Base-by-base conservation (phyloP, 1,140 invertebrate species). In the Drosophila sproati region DNA sequence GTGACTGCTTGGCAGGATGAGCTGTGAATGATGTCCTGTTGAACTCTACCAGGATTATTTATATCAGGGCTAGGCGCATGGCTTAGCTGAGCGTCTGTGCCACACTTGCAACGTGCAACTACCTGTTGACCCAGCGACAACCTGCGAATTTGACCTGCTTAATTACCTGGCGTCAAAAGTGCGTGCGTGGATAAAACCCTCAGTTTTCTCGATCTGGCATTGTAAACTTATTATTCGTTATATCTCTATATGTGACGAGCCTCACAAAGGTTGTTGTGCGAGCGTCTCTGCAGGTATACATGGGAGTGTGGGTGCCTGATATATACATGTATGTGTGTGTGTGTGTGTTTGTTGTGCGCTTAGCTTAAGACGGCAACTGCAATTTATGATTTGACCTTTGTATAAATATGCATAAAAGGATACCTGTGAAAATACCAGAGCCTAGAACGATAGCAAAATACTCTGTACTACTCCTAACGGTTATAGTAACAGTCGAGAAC, bases 21-120 rank as follows among this genome's bases (percentile, higher is more conserved):
- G 35, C 67, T 68, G 78, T 90, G 86, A 89, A 89, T 89, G 85
- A 89, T 89, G 85, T 90, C 74, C 86, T 81, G 47, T 59, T 28
- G 60, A 66, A 76, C 43, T 76, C 77, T 64, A 56, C 74, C 74
- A 78, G 81, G 77, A 90, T 85, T 90, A 89, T 89, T 89, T 89
- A 89, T 89, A 89, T 83, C 64, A 32, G 37, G 69, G 20, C 32
- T 4, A 4, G 56, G 28, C n/a, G 82, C 75, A 20, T 20, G 20
- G 66, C 66, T 80, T 62, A 70, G 64, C 5, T 31, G 61, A 79
- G 59, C 28, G 59, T 67, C 63, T 67, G 48, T 57, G 20, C 8
- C 39, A 43, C 37, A 43, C 10, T 43, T 28, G 28, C 20, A 28
- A 6, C 43, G 7, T n/a, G 28, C 20, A 28, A 6, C 43, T 77